Conservation (phyloP, 2,888 invertebrate genomes). For the Acanthosepion esculentum region DNA sequence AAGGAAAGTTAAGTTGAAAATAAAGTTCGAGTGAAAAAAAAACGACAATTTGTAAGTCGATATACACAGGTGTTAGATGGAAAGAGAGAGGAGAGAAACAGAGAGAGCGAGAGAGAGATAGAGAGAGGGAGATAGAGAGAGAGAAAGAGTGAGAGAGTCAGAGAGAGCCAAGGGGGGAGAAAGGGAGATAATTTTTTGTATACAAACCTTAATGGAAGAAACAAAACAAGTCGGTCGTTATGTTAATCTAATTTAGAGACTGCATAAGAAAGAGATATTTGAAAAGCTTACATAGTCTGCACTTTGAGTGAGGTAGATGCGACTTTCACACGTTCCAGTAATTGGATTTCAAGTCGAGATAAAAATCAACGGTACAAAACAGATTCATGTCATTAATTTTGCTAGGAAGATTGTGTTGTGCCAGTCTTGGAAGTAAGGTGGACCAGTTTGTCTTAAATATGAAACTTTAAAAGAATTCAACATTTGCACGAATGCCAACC, state of each 20-base stretch:
- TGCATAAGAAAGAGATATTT: not conserved
- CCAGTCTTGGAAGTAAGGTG: too few species aligned
- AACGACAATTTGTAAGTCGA: too few species aligned
- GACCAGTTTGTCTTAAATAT: too few species aligned
- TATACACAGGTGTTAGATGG: too few species aligned
- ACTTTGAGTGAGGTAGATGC: not conserved
- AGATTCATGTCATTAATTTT: too few species aligned
- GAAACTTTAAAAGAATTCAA: too few species aligned
- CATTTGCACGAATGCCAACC: too few species aligned
- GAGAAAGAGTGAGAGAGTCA: not conserved
- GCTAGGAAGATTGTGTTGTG: too few species aligned
- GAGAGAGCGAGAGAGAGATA: conserved; percentile 38
- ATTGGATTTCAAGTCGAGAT: too few species aligned
- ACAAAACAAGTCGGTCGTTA: not conserved
- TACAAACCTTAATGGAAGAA: not conserved
- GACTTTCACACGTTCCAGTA: not conserved
- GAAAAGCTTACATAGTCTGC: not conserved
- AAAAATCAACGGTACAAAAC: too few species aligned
- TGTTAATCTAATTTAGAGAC: not conserved
- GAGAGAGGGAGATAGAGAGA: not conserved
- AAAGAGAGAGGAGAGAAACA: not conserved
- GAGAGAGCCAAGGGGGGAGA: not conserved
- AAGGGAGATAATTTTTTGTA: not conserved
- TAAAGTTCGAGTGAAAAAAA: too few species aligned
- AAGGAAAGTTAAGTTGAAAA: too few species aligned